Base-by-base conservation (phyloP, 2,113 vertebrate genomes). In the Toxotes jaculatrix region DNA sequence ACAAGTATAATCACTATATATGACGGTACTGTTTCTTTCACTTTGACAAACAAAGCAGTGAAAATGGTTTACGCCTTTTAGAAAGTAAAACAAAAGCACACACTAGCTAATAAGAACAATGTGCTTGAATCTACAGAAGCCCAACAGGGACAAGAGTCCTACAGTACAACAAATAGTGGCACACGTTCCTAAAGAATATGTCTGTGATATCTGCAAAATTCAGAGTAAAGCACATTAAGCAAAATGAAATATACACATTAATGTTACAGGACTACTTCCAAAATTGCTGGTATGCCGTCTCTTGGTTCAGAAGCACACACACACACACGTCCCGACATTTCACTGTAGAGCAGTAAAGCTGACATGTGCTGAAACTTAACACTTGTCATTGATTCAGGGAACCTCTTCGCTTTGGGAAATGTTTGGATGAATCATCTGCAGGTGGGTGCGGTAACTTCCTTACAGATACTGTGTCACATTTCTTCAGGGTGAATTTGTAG, bases 391-490 rank as follows among this genome's bases (percentile, higher is more conserved):
- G 68, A 71, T 71, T 86, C 70, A 86, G 84, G 89, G 87, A 91
- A 86, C 85, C 71, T 91, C 75, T 61, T 63, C 68, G 19, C 45
- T 49, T 17, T 40, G 68, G 68, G 70, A 87, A 79, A 83, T 23
- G 34, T 69, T 43, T 63, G 27, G 57, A 72, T 88, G 89, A 89
- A 68, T 91, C 86, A 88, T 74, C 79, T 38, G 63, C 42, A 78
- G 59, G 76, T 78, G 69, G 55, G 61, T 16, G 56, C 7, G 5
- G 40, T n/a, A 61, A 45, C 70, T 76, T 84, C 65, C 68, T 70
- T 19, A 62, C 21, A 74, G 68, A 74, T 55, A 68, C 38, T 55
- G 12, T 60, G 66, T 83, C 40, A 73, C 62, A 63, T 74, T 66
- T 57, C 6, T 77, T 32, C 14, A 7, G 53, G 1, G 13, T 66